A percentile compares a stretch with the other conserved stretches of the same genome.
These are phyloP conservation scores for Chionodraco myersi DNA, from an alignment of 2,113 vertebrate genomes.

Conservation along the genomic window DNA sequence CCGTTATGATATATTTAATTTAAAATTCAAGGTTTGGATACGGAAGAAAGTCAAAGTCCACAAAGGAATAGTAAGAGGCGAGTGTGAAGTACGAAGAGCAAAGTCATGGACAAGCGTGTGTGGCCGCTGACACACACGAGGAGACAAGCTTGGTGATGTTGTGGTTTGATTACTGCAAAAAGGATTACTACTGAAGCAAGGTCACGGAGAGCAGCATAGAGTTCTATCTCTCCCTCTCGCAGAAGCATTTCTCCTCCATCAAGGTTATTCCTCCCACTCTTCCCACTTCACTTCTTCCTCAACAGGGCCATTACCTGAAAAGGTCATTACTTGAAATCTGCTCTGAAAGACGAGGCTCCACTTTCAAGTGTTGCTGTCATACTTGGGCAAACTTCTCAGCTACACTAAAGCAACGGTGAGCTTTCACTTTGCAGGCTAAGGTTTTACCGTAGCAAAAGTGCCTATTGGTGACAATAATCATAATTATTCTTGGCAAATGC, in stretches of 20 bases:
- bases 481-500: background rate
- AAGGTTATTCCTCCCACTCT: conserved; percentile 48
- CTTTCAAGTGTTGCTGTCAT: conserved; percentile 56
- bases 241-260: conserved; percentile 30
- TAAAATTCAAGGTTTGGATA: background rate
- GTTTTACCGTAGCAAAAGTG: background rate
- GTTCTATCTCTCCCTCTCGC: conserved; percentile 22
- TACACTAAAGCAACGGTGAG: conserved; percentile 7
- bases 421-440: background rate
- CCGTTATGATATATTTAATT: background rate
- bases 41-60: background rate
- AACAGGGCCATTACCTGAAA: conserved; percentile 62
- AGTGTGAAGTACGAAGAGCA: background rate
- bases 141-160: conserved; percentile 7
- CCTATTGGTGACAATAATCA: conserved; percentile 17
- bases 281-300: conserved; percentile 29
- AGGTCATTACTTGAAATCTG: conserved; percentile 58
- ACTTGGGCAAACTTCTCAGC: conserved; percentile 23
- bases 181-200: conserved; percentile 14
- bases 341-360: conserved; percentile 54
- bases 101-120: background rate
- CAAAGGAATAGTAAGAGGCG: background rate
- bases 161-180: conserved; percentile 6
- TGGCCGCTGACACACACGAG: background rate
- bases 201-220: conserved; percentile 14